Percentiles rank a stretch among this genome's conserved stretches.
phyloP scores from a whole-genome alignment of 1,140 invertebrate species.

The Leucophenga varia region DNA sequence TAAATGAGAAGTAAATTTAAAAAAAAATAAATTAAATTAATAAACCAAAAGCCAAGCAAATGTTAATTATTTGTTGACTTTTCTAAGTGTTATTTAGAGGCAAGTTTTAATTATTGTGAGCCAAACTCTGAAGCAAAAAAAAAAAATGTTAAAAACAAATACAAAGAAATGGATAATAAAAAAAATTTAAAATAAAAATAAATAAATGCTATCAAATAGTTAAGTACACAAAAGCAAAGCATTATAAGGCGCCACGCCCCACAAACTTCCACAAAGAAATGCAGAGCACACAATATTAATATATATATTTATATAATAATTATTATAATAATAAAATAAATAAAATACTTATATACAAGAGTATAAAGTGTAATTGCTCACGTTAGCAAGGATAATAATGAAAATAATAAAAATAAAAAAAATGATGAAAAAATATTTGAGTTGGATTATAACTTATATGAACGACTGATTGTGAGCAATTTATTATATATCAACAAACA shows the following conservation, averaged over 20 bases:
- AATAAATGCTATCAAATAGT: conserved; percentile 7
- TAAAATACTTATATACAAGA: no score
- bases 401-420: no score
- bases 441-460: no score
- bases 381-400: no score
- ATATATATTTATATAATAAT: conserved; percentile 1
- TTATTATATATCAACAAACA: conserved; percentile 20
- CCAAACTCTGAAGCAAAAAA: no score
- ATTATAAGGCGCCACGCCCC: no score
- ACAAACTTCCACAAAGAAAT: conserved; percentile 17
- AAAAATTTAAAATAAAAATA: conserved; percentile 7
- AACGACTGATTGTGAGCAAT: conserved; percentile 31
- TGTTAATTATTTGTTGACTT: conserved; percentile 13
- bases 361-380: no score
- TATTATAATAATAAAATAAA: conserved; percentile 1
- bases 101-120: conserved; percentile 6
- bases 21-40: no score
- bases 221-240: no score
- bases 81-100: conserved; percentile 19
- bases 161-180: conserved; percentile 13
- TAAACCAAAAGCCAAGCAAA: conserved; percentile 1
- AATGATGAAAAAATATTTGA: no score
- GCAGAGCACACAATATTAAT: conserved; percentile 2
- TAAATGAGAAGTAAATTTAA: no score
- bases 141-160: not conserved